Evolutionary conservation across 2,888 invertebrate species (phyloP).

Genomic region (Oxycera nigricornis): DNA sequence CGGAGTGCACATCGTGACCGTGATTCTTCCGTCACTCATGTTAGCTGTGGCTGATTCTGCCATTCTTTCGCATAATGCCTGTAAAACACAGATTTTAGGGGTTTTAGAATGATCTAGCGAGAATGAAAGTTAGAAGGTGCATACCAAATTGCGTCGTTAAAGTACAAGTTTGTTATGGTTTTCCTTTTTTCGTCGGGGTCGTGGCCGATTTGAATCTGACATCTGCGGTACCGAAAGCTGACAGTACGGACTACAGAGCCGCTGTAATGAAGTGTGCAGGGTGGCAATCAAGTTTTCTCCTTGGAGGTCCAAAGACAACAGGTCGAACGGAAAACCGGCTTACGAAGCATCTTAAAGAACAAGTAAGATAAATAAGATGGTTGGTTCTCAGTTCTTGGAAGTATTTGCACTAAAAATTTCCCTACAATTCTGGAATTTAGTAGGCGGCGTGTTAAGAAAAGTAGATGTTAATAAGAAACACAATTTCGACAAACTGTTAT

Average conservation of each 20-base stretch:
- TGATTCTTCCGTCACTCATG: neutral
- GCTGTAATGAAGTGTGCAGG: slow-evolving; percentile 4
- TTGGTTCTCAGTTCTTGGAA: no score
- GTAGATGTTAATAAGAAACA: no score
- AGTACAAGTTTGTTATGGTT: slow-evolving; percentile 19
- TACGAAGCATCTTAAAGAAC: no score
- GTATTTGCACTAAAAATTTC: no score
- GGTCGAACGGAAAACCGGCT: no score
- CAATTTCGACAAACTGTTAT: no score
- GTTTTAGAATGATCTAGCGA: neutral
- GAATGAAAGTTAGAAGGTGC: neutral
- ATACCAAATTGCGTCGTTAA: slow-evolving; percentile 18
- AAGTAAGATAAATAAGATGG: no score
- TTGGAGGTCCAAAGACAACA: no score
- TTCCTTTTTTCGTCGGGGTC: slow-evolving; percentile 25
- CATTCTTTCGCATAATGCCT: slow-evolving; percentile 26
- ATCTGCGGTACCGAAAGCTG: slow-evolving; percentile 24
- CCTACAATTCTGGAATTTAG: no score
- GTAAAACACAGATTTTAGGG: neutral
- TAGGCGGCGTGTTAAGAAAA: no score
- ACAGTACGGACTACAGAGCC: neutral
- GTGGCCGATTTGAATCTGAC: slow-evolving; percentile 34
- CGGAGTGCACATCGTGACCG: slow-evolving; percentile 4
- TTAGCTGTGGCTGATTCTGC: slow-evolving; percentile 6
- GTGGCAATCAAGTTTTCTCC: neutral